Base-by-base conservation (phyloP, 30 jellyfish, hydroid and myxozoan species). In the Morbakka virulenta region DNA sequence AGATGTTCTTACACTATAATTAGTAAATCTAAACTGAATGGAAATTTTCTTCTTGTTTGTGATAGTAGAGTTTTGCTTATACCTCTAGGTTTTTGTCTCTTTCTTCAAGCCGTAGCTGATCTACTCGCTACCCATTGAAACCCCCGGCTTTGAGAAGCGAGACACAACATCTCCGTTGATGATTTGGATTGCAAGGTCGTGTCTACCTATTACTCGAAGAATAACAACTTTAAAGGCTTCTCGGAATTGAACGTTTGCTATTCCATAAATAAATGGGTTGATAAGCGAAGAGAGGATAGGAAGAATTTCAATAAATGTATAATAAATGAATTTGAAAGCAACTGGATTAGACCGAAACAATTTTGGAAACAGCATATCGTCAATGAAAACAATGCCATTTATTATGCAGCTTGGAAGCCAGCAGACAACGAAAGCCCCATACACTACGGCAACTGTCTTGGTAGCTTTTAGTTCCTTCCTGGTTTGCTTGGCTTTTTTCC, bases 381-480 rank as follows among this genome's bases (percentile, higher is more conserved):
- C 67, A 28, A 64, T 52, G 24, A 83, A 76, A 27, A 62, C 68
- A 50, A 73, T 71, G 1, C 83, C 61, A 69, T 89, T 89, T 50
- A 89, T 77, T 32, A 89, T 82, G 21, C 75, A 71, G 23, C 36
- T 61, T 20, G 97, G 97, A 65, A 83, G 76, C 97, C 97, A 89
- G 76, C 97, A 89, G 35, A 89, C 72, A 33, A 89, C 69, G 48
- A 89, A 89, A 6, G 95, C 95, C 12, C 93, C 89, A 67, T 89
- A 89, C 22, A 89, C 97, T 48, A 89, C 79, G 4, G 95, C 97
- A 6, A 89, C 80, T 63, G 97, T 75, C 30, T 90, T 86, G 69
- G 97, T 89, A 11, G 97, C 97, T 51, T 89, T 89, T 35, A 89
- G 76, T 36, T 89, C 97, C 28, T 86, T 87, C 52, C 72, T 82